Evolutionary conservation across 1,140 invertebrate species (phyloP).

Genomic region (Geopemphigus sp.): DNA sequence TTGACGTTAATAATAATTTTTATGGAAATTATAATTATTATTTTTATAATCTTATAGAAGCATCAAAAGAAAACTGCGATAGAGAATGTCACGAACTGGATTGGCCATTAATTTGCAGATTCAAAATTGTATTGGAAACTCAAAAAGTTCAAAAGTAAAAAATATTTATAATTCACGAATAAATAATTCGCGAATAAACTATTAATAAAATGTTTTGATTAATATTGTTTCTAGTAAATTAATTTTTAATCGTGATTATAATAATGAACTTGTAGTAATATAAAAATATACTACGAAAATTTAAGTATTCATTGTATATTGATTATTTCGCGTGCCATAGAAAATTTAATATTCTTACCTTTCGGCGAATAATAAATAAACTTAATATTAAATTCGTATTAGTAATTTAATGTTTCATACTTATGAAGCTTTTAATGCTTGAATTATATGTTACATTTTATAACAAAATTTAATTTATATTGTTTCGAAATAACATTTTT

Average conservation of each 20-base stretch:
- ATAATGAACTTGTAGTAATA: background rate
- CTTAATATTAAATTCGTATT: too few relatives aligned
- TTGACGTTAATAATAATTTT: too few relatives aligned
- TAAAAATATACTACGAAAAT: too few relatives aligned
- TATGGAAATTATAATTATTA: background rate
- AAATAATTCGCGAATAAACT: background rate
- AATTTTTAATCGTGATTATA: background rate
- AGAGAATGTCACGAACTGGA: conserved; percentile 72
- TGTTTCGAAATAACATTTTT: too few relatives aligned
- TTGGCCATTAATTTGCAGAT: conserved; percentile 75
- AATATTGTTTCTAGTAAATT: background rate
- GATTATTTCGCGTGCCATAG: too few relatives aligned
- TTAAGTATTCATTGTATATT: too few relatives aligned
- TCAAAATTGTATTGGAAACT: conserved; percentile 65
- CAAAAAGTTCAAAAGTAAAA: conserved; percentile 38
- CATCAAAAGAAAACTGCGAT: conserved; percentile 69
- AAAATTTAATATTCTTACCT: too few relatives aligned
- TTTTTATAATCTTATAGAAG: conserved; percentile 60
- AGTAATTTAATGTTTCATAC: too few relatives aligned
- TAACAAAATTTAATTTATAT: too few relatives aligned
- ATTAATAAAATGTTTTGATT: background rate
- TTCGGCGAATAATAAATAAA: too few relatives aligned
- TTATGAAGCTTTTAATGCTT: too few relatives aligned
- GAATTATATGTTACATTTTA: too few relatives aligned
- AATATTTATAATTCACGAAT: background rate